Base-by-base conservation (phyloP, 2,797 vertebrate genomes). In the Danio albolineatus region DNA sequence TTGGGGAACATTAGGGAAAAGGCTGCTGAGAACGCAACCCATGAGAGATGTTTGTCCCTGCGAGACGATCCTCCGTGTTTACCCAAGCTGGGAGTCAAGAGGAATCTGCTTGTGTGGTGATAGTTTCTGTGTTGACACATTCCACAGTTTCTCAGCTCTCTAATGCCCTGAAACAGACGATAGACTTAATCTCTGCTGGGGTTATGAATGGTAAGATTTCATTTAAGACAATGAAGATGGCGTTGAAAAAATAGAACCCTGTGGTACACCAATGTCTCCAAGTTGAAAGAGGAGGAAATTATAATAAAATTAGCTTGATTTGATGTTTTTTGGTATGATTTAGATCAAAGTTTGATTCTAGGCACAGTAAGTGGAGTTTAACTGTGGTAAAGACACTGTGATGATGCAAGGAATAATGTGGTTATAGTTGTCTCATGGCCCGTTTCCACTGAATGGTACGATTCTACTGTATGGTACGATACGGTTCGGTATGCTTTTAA, bases 51-150 rank as follows among this genome's bases (percentile, higher is more conserved):
- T 79, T 81, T 70, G 70, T 71, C 70, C 54, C 14, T 28, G 7
- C 0, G 17, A 48, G 71, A 48, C 19, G 53, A 54, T 54, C 21
- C 36, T 46, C 54, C 17, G 9, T 81, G 61, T 85, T 86, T 86
- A 80, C 79, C 53, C 46, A 84, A 81, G 84, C 79, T 70, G 66
- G 62, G 46, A 53, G 57, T 57, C 36, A 44, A 70, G 43, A 74
- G 69, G 73, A 84, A 84, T 86, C 36, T 82, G 76, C 73, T 76
- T 75, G 79, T 82, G 80, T 86, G 83, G 84, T 83, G 82, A 86
- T 56, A 82, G 73, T 46, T 57, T 77, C 38, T 66, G 2, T 71
- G 76, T 76, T 83, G 64, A 86, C 62, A 61, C 69, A 82, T 84
- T 75, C 70, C 76, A 80, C 17, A 46, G 36, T 49, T 51, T 16